These are phyloP conservation scores for Aphis craccivora DNA, from an alignment of 1,140 invertebrate genomes.

Conservation along the genomic window DNA sequence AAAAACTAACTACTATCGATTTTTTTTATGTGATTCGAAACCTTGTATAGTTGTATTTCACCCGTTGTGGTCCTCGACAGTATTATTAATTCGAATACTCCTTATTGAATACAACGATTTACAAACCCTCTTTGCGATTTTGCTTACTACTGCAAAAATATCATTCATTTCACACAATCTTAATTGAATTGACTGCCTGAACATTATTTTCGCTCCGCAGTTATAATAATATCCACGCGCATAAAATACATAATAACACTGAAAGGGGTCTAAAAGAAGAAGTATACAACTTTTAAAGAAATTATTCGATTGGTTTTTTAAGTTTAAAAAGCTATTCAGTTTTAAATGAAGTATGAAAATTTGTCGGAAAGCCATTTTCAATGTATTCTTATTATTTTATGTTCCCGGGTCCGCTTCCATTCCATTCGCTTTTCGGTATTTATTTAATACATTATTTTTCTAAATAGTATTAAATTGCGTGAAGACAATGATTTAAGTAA, in stretches of 20 bases:
- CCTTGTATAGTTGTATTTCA: not conserved
- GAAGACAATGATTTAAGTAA: not conserved
- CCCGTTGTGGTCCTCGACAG: not conserved
- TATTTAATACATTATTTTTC: not conserved
- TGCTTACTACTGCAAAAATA: slow-evolving; percentile 3
- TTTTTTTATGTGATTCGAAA: not conserved
- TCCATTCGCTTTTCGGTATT: not conserved
- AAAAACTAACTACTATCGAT: not conserved
- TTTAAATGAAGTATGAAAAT: not conserved
- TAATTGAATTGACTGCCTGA: not conserved
- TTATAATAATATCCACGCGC: not conserved
- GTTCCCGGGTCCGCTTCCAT: not conserved
- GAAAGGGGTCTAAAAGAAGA: not conserved
- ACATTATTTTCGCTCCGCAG: not conserved
- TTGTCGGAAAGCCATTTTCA: not conserved
- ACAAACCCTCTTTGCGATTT: not conserved
- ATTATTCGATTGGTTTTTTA: not conserved
- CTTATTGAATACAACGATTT: not conserved
- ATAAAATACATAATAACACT: not conserved
- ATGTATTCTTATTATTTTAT: not conserved
- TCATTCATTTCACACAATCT: not conserved
- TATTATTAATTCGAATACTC: not conserved
- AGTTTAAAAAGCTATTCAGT: not conserved
- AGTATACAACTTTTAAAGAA: not conserved
- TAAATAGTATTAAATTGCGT: not conserved